Conservation (phyloP, 2,797 vertebrate genomes). For the Enteromius unitaeniatus region DNA sequence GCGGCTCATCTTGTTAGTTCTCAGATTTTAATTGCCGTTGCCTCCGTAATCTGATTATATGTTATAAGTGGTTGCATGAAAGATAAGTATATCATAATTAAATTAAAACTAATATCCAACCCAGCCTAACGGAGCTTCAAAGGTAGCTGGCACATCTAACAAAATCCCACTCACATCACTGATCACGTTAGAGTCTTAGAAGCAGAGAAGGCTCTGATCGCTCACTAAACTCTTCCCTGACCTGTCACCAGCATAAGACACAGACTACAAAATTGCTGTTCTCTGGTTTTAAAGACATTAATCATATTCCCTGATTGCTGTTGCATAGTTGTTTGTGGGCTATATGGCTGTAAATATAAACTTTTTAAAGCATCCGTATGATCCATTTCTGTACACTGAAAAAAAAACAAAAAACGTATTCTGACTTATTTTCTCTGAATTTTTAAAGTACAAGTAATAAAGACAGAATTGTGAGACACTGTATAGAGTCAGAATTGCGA, state of each 20-base stretch:
- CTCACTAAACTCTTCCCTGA: conserved; percentile 12
- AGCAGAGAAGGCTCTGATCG: neutral
- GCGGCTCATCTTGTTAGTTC: conserved; percentile 60
- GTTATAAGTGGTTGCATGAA: conserved; percentile 54
- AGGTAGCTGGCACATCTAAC: conserved; percentile 37
- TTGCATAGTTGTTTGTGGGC: neutral
- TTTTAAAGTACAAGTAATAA: too few species aligned
- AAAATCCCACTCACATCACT: conserved; percentile 22
- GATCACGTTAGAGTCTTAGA: conserved; percentile 21
- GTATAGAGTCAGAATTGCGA: too few species aligned
- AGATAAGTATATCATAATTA: conserved; percentile 64
- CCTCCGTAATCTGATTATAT: conserved; percentile 66
- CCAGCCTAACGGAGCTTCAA: conserved; percentile 32
- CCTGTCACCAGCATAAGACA: neutral
- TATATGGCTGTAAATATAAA: neutral
- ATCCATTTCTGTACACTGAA: too few species aligned
- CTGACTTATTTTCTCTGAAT: too few species aligned
- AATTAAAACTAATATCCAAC: conserved; percentile 62
- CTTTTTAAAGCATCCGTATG: too few species aligned
- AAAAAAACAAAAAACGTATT: too few species aligned
- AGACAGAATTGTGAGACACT: too few species aligned
- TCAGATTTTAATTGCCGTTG: conserved; percentile 64
- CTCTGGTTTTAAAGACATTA: neutral
- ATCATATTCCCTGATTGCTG: neutral
- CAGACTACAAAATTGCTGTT: neutral